Base-by-base conservation (phyloP, 37 sponge, comb jelly and placozoan species). In the Eunapius fragilis region DNA sequence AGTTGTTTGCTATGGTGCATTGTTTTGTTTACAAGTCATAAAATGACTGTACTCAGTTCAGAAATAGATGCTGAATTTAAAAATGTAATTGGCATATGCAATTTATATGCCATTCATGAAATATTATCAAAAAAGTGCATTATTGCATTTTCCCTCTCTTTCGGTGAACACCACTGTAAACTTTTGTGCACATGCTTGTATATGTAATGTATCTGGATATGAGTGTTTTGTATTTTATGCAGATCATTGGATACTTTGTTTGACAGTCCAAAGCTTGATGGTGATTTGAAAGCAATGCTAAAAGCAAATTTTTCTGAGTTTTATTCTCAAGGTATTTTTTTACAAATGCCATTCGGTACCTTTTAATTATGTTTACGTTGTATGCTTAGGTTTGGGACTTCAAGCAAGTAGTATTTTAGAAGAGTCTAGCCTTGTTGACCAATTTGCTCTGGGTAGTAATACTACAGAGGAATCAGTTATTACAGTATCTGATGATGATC, bases 161-260 rank as follows among this genome's bases (percentile, higher is more conserved):
- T n/a, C n/a, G n/a, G n/a, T n/a, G n/a, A n/a, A n/a, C n/a, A n/a
- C n/a, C n/a, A n/a, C n/a, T n/a, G n/a, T n/a, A n/a, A 23, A 73
- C 50, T 73, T 73, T 33, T 84, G 77, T 30, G 22, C 7, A 14
- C 49, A 47, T 28, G 26, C 25, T 37, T 72, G 37, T 25, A 34
- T 24, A 68, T 0, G 75, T 47, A 47, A 12, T 47, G 67, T 23
- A 2, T n/a, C 3, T 80, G n/a, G n/a, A n/a, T n/a, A n/a, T n/a
- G n/a, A n/a, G n/a, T n/a, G n/a, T n/a, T n/a, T n/a, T n/a, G n/a
- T n/a, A n/a, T n/a, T n/a, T n/a, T n/a, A n/a, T n/a, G n/a, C n/a
- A 95, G 96, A 31, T 93, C 95, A 2, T 49, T 94, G 36, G 88
- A 87, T 3, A 82, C 84, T n/a, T 77, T 97, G 17, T 91, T 97